Conservation (phyloP, 2,888 invertebrate species). For the Chymomyza amoena region DNA sequence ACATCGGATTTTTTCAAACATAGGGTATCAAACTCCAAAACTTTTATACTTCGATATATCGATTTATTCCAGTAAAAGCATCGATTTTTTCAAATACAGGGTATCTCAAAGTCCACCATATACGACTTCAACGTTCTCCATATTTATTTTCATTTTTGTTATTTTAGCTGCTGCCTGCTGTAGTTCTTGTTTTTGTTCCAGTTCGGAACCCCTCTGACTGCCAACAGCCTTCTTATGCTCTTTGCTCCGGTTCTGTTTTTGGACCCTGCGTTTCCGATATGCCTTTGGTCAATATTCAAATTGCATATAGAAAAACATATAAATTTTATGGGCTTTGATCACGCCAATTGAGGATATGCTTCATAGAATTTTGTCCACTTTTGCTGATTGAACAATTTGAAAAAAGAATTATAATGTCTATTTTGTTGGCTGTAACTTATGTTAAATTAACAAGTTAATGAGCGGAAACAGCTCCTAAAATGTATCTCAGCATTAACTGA, state of each 20-base stretch:
- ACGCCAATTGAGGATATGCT: neutral
- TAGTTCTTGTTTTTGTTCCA: constrained; percentile 16
- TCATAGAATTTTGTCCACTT: neutral
- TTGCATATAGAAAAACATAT: constrained; percentile 1
- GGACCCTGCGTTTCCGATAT: neutral
- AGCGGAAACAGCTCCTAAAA: neutral
- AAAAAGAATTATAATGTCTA: neutral
- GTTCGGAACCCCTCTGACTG: neutral
- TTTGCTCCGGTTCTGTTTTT: neutral
- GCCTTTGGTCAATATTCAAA: constrained; percentile 1
- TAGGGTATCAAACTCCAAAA: too few relatives aligned
- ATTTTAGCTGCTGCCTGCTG: constrained; percentile 17
- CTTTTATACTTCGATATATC: too few relatives aligned
- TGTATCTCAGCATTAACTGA: neutral
- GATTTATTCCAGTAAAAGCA: too few relatives aligned
- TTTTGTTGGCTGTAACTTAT: neutral
- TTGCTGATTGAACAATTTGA: neutral
- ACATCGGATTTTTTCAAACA: too few relatives aligned
- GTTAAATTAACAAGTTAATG: too few relatives aligned
- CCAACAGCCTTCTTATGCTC: neutral
- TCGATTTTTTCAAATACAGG: too few relatives aligned
- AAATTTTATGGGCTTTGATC: neutral
- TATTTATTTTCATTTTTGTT: neutral
- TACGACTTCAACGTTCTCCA: too few relatives aligned
- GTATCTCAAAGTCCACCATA: too few relatives aligned